These are phyloP conservation scores for Tholera decimalis DNA, from an alignment of 2,888 invertebrate species.

Conservation along the genomic window DNA sequence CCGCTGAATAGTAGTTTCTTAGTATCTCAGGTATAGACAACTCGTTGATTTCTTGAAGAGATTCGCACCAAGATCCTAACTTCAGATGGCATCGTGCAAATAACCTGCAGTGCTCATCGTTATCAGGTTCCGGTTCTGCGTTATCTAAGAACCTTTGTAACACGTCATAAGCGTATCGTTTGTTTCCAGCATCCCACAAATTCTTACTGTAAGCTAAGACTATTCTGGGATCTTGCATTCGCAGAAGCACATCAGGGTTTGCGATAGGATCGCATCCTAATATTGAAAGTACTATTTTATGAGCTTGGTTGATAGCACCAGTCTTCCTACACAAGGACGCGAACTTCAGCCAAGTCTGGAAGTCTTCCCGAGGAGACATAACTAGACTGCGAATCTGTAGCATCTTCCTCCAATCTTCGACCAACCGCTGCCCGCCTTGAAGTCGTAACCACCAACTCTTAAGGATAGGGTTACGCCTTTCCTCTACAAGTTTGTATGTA, in stretches of 20 bases:
- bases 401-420: slow-evolving; percentile 99
- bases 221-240: slow-evolving; percentile 95
- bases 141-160: slow-evolving; percentile 94
- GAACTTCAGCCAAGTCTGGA: slow-evolving; percentile 99
- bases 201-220: slow-evolving; percentile 99
- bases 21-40: slow-evolving; percentile 94
- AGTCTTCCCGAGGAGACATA: slow-evolving; percentile 97
- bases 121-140: slow-evolving; percentile 87
- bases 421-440: slow-evolving; percentile 98
- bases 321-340: slow-evolving; percentile 99
- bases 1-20: slow-evolving; percentile 95
- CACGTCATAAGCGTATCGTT: slow-evolving; percentile 94
- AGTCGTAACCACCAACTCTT: slow-evolving; percentile 98
- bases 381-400: slow-evolving; percentile 98
- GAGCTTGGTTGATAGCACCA: slow-evolving; percentile 96
- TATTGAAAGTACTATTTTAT: slow-evolving; percentile 97
- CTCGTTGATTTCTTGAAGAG: slow-evolving; percentile 96
- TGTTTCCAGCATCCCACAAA: slow-evolving; percentile 96
- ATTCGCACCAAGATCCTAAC: slow-evolving; percentile 98
- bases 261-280: slow-evolving; percentile 95
- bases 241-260: slow-evolving; percentile 93
- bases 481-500: slow-evolving; percentile 98
- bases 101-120: slow-evolving; percentile 90
- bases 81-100: slow-evolving; percentile 97
- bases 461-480: slow-evolving; percentile 95